These are phyloP conservation scores for Cotesia vestalis DNA, from an alignment of 1,140 invertebrate species.

Conservation along the genomic window DNA sequence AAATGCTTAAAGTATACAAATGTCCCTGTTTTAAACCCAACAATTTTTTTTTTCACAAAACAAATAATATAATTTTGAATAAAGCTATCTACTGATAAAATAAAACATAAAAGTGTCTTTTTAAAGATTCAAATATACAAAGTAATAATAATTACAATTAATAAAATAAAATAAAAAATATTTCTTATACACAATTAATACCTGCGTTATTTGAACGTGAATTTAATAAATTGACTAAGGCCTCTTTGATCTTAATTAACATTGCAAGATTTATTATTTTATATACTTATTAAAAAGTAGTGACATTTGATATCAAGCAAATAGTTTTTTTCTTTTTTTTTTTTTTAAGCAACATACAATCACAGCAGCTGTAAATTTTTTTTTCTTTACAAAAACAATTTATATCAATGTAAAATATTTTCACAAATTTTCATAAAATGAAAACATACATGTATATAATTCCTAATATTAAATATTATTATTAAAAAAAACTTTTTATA, in stretches of 20 bases:
- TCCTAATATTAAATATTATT: too few species aligned
- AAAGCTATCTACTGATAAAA: too few species aligned
- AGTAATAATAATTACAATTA: background rate
- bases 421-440: background rate
- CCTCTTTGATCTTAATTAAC: slow-evolving; percentile 31
- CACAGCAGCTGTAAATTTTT: slow-evolving; percentile 14
- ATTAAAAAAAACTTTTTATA: too few species aligned
- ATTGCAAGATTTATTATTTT: background rate
- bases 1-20: too few species aligned
- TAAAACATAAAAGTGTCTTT: too few species aligned
- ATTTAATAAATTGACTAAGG: slow-evolving; percentile 35
- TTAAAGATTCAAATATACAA: background rate
- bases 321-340: too few species aligned
- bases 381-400: slow-evolving; percentile 13
- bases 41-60: too few species aligned
- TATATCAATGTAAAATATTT: background rate
- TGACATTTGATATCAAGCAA: slow-evolving; percentile 29
- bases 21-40: too few species aligned
- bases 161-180: background rate
- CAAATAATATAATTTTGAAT: too few species aligned
- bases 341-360: background rate
- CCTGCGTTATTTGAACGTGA: slow-evolving; percentile 12
- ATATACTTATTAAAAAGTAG: slow-evolving; percentile 14
- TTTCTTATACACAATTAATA: slow-evolving; percentile 9
- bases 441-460: too few species aligned